Evolutionary conservation across 2,888 invertebrate genomes (phyloP).

Genomic region (Anthrax anthrax): DNA sequence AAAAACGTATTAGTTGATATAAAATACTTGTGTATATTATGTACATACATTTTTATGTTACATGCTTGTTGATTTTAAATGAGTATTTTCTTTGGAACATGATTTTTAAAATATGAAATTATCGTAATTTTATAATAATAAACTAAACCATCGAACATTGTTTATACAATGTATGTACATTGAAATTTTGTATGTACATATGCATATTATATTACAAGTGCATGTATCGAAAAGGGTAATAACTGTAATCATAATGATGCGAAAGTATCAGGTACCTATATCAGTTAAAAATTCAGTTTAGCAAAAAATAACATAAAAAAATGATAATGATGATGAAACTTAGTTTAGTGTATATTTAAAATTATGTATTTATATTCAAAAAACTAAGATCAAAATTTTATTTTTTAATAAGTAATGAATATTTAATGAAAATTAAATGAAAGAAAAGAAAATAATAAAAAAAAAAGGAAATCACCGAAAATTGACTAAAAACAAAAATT

Average conservation of each 20-base stretch:
- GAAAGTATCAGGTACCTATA: not conserved
- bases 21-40: no score
- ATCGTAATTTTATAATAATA: conserved; percentile 2
- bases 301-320: no score
- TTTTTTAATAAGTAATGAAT: not conserved
- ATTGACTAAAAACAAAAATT: conserved; percentile 5
- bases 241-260: conserved; percentile 2
- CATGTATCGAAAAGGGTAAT: conserved; percentile 1
- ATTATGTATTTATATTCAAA: no score
- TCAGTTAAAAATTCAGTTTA: no score
- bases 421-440: not conserved
- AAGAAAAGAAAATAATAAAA: not conserved
- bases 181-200: no score
- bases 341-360: no score
- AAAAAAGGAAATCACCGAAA: not conserved
- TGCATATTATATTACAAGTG: no score
- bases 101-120: not conserved
- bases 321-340: no score
- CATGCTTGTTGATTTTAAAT: no score
- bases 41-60: no score
- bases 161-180: not conserved
- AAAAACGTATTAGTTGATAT: no score
- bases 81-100: not conserved
- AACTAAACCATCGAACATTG: not conserved
- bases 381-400: no score